Base-by-base conservation (phyloP, 2,888 invertebrate genomes). In the Drosophila peninsularis region DNA sequence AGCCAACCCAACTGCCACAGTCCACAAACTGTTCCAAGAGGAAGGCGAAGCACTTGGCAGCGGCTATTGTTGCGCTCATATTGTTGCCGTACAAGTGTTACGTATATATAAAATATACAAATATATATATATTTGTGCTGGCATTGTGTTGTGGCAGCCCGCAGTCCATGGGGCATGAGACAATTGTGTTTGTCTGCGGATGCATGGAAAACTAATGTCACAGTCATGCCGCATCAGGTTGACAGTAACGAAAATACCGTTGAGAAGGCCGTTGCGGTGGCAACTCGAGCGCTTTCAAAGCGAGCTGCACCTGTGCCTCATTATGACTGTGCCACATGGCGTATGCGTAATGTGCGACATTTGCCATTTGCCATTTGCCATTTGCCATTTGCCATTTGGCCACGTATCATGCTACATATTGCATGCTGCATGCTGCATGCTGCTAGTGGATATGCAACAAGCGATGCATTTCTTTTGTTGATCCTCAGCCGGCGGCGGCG, bases 201-300 rank as follows among this genome's bases (percentile, higher is more conserved):
- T 64, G 62, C 71, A 71, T 54, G 66, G 54, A 54, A 75, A 85
- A 85, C 86, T 85, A 82, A 82, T 82, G 80, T 80, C 78, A 82
- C 76, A 85, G 80, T 82, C 83, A 82, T 78, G 78, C 80, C 70
- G 71, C 80, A 78, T 82, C 75, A 82, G 72, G 85, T 70, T 82
- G 78, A 73, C 85, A 84, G 71, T 78, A 75, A 78, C 78, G 78
- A 85, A 78, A 80, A 73, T 76, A 57, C 50, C 62, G 73, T 64
- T 71, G 77, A 54, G 67, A 41, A 36, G 36, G 45, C 19, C 34
- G 36, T 41, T 14, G 14, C 44, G 47, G 21, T 9, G 50, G 34
- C 9, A 34, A 17, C 27, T 14, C 5, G 7, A 11, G 34, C 21
- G n/a, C 50, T n/a, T 50, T 50, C 50, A 50, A 50, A 50, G 47